phyloP scores from a whole-genome alignment of 2,113 vertebrate species.

The Cervus canadensis region DNA sequence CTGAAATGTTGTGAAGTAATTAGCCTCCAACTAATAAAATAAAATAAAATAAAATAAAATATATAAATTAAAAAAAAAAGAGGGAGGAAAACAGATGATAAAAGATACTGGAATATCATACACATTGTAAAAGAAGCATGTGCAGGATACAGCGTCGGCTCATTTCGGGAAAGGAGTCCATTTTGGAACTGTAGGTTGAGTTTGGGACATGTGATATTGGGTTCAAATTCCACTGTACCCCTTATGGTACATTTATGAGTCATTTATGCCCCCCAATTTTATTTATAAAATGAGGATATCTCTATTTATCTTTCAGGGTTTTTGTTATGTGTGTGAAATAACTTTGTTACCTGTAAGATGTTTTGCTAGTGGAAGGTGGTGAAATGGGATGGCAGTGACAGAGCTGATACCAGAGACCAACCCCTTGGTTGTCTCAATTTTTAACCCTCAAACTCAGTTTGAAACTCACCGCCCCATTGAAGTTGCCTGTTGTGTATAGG shows the following conservation, averaged over 20 bases:
- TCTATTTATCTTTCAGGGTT: not conserved
- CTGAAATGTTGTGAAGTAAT: too few species aligned
- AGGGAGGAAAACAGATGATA: not conserved
- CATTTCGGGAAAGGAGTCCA: not conserved
- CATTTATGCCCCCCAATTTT: not conserved
- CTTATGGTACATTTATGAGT: not conserved
- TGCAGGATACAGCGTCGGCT: accelerated
- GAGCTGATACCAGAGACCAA: not conserved
- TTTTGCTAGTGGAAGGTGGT: not conserved
- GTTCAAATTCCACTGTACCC: not conserved
- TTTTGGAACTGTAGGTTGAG: not conserved
- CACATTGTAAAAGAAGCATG: not conserved
- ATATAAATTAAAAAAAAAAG: not conserved
- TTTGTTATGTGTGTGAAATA: not conserved
- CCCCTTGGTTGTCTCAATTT: not conserved
- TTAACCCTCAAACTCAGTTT: not conserved
- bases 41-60: too few species aligned
- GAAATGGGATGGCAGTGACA: not conserved
- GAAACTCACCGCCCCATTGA: not conserved
- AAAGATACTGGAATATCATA: not conserved
- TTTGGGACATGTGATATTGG: not conserved
- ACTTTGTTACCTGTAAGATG: not conserved
- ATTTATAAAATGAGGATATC: not conserved
- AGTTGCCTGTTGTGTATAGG: not conserved
- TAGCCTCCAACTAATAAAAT: too few species aligned